These are phyloP conservation scores for Rallus crepitans DNA, from an alignment of 2,797 vertebrate species.

Conservation along the genomic window DNA sequence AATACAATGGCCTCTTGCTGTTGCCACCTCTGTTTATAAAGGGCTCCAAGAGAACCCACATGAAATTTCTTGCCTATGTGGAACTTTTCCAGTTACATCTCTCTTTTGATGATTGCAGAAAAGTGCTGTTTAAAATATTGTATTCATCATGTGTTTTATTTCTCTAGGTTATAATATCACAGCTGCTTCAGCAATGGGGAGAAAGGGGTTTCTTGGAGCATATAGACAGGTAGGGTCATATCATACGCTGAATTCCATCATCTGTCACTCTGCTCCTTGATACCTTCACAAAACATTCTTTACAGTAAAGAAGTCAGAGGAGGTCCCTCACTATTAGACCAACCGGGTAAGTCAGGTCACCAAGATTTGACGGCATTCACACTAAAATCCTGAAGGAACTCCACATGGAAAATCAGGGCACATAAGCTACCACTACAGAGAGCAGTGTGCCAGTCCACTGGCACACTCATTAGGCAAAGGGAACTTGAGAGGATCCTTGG, in stretches of 20 bases:
- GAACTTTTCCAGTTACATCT: background rate
- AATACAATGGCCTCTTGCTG: background rate
- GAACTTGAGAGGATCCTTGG: background rate
- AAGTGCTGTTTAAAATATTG: background rate
- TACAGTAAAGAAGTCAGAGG: background rate
- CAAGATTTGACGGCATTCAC: background rate
- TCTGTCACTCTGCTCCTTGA: background rate
- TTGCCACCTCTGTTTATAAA: background rate
- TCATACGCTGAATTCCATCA: background rate
- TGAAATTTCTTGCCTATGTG: background rate
- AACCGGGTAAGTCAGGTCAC: background rate
- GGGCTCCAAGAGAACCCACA: background rate
- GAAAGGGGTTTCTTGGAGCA: constrained; percentile 91
- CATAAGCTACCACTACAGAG: background rate
- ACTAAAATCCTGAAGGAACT: background rate
- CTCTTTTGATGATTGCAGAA: background rate
- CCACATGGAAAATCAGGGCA: background rate
- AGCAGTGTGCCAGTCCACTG: no score
- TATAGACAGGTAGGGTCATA: constrained; percentile 82
- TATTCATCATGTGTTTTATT: constrained; percentile 39
- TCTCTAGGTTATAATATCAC: constrained; percentile 87
- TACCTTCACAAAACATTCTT: background rate
- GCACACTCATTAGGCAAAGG: background rate
- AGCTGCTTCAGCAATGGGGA: constrained; percentile 92
- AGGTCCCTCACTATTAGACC: background rate